Percentiles rank a stretch among this genome's conserved stretches.
Conservation (phyloP, 2,888 invertebrate species). For the Orthosia incerta region DNA sequence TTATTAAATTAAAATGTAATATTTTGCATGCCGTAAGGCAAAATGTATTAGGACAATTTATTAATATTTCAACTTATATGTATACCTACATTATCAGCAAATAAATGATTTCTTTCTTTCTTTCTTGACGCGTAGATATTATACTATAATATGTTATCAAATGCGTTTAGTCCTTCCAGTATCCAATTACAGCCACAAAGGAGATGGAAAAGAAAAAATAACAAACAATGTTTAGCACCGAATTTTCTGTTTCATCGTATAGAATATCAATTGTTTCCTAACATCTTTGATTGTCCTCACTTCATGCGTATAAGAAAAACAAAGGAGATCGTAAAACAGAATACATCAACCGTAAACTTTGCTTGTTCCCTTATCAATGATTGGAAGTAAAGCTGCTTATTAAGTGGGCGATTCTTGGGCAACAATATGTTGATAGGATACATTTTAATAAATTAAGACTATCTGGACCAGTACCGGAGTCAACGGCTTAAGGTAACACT, state of each 20-base stretch:
- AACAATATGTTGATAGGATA: not conserved
- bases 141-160: no score
- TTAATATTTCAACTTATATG: no score
- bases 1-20: no score
- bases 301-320: constrained; percentile 74
- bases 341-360: constrained; percentile 75
- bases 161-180: not conserved
- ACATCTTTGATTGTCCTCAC: constrained; percentile 68
- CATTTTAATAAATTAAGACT: no score
- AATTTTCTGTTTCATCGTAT: constrained; percentile 46
- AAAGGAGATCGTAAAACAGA: constrained; percentile 76
- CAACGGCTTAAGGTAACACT: no score
- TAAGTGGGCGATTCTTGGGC: constrained; percentile 11
- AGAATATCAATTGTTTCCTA: constrained; percentile 62
- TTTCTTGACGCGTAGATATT: no score
- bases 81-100: no score
- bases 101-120: no score
- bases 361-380: constrained; percentile 73
- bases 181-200: not conserved
- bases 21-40: no score
- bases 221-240: constrained; percentile 20
- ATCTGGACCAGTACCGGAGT: no score
- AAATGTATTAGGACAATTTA: no score
- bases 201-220: not conserved
- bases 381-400: constrained; percentile 28